A percentile compares a stretch with the other conserved stretches of the same genome.
These are phyloP conservation scores for Panagrolaimus sp. DNA, from an alignment of 1,140 invertebrate species.

Conservation along the genomic window DNA sequence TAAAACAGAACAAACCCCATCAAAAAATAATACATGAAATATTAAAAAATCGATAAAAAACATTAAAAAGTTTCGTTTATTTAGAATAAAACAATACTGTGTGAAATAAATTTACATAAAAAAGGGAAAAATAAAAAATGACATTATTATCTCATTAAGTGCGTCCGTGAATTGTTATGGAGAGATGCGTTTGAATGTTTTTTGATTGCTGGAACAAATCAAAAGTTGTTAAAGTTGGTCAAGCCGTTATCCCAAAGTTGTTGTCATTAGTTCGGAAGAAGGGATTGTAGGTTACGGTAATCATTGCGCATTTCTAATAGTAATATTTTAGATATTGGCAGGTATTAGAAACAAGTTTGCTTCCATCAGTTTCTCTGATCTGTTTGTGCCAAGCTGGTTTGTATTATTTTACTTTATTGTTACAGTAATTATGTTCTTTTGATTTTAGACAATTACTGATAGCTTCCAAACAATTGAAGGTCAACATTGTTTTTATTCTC, in stretches of 20 bases:
- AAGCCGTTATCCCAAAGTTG: constrained; percentile 32
- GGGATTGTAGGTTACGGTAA: constrained; percentile 20
- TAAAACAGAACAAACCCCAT: too few relatives aligned
- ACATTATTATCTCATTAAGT: too few relatives aligned
- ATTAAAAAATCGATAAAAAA: too few relatives aligned
- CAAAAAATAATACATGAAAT: too few relatives aligned
- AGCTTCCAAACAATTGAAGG: background rate
- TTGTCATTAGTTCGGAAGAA: constrained; percentile 33
- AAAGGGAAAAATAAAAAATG: too few relatives aligned
- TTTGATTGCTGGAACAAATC: constrained; percentile 24
- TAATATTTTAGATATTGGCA: constrained; percentile 26
- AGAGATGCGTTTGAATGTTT: constrained; percentile 33
- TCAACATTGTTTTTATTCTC: background rate
- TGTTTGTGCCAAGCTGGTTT: constrained; percentile 30
- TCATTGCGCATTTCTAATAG: background rate
- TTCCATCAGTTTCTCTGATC: constrained; percentile 21
- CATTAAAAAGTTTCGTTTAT: too few relatives aligned
- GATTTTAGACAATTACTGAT: constrained; percentile 27
- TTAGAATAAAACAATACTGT: too few relatives aligned
- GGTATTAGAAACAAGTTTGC: constrained; percentile 23
- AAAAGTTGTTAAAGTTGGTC: constrained; percentile 25
- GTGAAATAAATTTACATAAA: too few relatives aligned
- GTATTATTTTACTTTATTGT: too few relatives aligned
- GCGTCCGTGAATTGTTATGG: too few relatives aligned
- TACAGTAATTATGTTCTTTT: too few relatives aligned